Conservation (phyloP, 2,888 invertebrate genomes). For the Cephus pulcher region DNA sequence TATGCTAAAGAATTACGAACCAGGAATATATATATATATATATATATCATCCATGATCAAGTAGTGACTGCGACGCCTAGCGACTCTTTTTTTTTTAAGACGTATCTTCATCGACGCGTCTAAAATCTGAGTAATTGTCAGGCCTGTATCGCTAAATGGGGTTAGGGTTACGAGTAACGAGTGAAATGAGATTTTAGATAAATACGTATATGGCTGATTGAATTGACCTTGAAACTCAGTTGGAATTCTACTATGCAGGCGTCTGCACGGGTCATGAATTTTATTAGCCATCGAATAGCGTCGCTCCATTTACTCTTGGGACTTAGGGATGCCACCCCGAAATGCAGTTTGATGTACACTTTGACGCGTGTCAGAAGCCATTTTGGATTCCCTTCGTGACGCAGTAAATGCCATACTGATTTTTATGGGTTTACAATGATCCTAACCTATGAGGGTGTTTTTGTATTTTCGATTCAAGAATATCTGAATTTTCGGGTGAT, state of each 20-base stretch:
- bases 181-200: neutral
- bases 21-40: neutral
- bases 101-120: neutral
- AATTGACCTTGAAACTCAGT: slow-evolving; percentile 18
- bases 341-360: slow-evolving; percentile 14
- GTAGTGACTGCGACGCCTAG: neutral
- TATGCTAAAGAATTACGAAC: slow-evolving; percentile 14
- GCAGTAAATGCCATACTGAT: slow-evolving; percentile 28
- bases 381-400: slow-evolving; percentile 18
- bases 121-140: neutral
- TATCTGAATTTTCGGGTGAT: too few species aligned
- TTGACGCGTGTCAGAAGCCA: slow-evolving; percentile 27
- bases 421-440: neutral
- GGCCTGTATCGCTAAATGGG: neutral
- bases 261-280: slow-evolving; percentile 31
- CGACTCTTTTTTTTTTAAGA: neutral
- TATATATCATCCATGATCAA: neutral
- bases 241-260: slow-evolving; percentile 17
- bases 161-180: neutral
- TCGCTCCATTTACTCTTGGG: slow-evolving; percentile 35
- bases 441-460: too few species aligned
- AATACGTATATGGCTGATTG: neutral
- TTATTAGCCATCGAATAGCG: slow-evolving; percentile 35
- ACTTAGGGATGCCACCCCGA: slow-evolving; percentile 23
- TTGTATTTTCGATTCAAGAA: too few species aligned